Conservation (phyloP, 2,797 vertebrate species). For the Myotis findleyi region DNA sequence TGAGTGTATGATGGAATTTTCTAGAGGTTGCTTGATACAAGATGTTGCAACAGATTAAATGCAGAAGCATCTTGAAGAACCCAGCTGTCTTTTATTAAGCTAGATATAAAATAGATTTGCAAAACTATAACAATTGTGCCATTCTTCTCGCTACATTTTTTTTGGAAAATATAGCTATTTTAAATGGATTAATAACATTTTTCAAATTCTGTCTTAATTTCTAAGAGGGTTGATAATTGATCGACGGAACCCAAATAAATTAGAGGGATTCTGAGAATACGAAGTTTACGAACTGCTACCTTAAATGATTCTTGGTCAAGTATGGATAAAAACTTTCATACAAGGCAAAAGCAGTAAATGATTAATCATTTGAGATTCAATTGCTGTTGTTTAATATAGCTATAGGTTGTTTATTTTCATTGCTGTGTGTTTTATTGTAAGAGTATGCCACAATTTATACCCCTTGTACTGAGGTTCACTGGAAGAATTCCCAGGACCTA, state of each 20-base stretch:
- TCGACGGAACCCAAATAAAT: neutral
- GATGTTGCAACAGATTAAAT: neutral
- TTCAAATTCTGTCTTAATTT: slow-evolving; percentile 36
- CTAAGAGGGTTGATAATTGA: neutral
- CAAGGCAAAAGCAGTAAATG: neutral
- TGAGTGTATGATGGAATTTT: neutral
- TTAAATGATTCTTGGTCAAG: neutral
- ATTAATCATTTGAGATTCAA: neutral
- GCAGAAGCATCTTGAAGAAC: neutral
- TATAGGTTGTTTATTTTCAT: neutral
- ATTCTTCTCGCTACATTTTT: neutral
- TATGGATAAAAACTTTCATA: neutral
- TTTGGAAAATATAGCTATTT: neutral
- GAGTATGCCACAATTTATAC: neutral
- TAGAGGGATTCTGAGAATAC: neutral
- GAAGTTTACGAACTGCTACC: neutral
- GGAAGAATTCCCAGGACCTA: neutral
- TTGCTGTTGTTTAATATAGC: neutral
- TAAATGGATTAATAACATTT: slow-evolving; percentile 6
- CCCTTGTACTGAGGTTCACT: neutral
- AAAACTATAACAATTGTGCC: neutral
- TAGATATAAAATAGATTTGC: neutral
- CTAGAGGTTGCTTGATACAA: neutral
- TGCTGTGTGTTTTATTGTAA: slow-evolving; percentile 16
- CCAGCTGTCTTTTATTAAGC: neutral